Conservation (phyloP, 2,113 vertebrate species). For the Ictalurus furcatus region DNA sequence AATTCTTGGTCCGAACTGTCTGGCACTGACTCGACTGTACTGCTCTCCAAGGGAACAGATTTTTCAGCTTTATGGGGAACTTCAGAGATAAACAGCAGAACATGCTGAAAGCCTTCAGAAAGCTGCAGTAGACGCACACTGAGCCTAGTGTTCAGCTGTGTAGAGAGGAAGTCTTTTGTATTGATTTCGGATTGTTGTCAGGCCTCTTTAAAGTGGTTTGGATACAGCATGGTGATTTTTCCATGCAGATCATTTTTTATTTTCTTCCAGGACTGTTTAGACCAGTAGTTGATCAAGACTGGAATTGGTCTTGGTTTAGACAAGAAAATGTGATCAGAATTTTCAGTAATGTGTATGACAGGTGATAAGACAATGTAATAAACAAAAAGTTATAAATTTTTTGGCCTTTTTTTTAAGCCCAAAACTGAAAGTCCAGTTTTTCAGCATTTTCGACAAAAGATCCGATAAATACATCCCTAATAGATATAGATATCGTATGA, state of each 20-base stretch:
- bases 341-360: background rate
- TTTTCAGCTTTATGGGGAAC: constrained; percentile 28
- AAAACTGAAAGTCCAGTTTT: background rate
- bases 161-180: constrained; percentile 36
- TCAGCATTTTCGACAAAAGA: background rate
- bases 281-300: background rate
- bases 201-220: constrained; percentile 3
- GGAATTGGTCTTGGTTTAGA: background rate
- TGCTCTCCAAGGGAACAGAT: constrained; percentile 29
- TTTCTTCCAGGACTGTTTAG: background rate
- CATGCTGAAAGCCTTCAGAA: constrained; percentile 26
- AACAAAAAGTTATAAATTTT: background rate
- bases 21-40: constrained; percentile 41
- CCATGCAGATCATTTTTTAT: background rate
- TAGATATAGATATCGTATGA: background rate
- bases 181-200: constrained; percentile 6
- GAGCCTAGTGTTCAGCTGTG: constrained; percentile 10
- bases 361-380: background rate
- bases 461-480: too few species aligned
- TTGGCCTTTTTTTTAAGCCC: too few species aligned
- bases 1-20: constrained; percentile 28
- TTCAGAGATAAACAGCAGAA: constrained; percentile 33
- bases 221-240: background rate
- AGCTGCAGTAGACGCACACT: constrained; percentile 23
- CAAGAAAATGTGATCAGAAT: background rate